Evolutionary conservation across 2,113 vertebrate genomes (phyloP).

Genomic region (Apus apus): DNA sequence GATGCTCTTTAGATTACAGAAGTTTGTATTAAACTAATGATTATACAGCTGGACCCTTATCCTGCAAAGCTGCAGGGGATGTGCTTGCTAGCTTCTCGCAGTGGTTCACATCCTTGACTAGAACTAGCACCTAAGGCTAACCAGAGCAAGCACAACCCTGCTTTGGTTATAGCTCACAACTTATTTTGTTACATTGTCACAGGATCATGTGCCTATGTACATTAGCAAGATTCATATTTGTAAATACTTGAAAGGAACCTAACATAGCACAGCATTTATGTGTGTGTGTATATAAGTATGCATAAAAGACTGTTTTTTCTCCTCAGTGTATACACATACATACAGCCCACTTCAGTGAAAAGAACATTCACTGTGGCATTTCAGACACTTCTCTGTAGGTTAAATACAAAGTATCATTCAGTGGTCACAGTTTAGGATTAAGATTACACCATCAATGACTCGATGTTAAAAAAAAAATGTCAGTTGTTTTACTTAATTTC

Average conservation of each 20-base stretch:
- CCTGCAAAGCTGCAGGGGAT: not conserved
- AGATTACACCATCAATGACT: not conserved
- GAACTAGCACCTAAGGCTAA: not conserved
- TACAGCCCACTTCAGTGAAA: not conserved
- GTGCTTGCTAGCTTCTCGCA: not conserved
- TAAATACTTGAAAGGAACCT: not conserved
- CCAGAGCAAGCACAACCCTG: not conserved
- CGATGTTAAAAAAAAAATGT: not conserved
- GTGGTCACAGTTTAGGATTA: not conserved
- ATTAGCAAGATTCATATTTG: not conserved
- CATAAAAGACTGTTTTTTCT: not conserved
- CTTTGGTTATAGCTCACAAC: not conserved
- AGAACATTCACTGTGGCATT: not conserved
- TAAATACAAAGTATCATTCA: not conserved
- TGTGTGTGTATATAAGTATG: fast-evolving
- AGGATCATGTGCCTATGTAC: not conserved
- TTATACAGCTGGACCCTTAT: not conserved
- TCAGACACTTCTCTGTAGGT: not conserved
- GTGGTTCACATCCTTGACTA: not conserved
- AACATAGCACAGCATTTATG: not conserved
- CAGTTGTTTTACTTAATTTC: not conserved
- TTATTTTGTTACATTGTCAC: not conserved
- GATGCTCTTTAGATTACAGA: not conserved
- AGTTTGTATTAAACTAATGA: not conserved
- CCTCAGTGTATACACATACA: not conserved